Percentiles rank a stretch among this genome's conserved stretches.
phyloP scores from a whole-genome alignment of 2,113 vertebrate species.

The Morone chrysops region DNA sequence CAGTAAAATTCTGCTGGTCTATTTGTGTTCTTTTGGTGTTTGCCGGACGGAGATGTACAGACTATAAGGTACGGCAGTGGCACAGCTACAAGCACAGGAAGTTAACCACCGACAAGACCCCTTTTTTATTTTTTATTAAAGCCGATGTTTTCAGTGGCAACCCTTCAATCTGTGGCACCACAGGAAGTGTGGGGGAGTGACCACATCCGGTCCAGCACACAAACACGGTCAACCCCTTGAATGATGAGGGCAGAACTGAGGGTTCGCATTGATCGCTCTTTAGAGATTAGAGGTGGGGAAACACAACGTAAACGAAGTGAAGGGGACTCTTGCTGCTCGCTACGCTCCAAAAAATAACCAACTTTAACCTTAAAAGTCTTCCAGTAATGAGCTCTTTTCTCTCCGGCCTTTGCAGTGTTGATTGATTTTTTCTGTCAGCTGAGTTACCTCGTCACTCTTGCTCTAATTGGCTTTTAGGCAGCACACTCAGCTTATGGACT shows the following conservation, averaged over 20 bases:
- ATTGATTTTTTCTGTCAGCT: constrained; percentile 4
- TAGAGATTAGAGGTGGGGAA: background rate
- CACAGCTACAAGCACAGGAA: constrained; percentile 3
- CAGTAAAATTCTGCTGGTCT: constrained; percentile 55
- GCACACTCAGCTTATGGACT: background rate
- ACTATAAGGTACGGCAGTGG: background rate
- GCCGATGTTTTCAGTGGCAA: constrained; percentile 34
- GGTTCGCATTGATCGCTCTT: constrained; percentile 11
- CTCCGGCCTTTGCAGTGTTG: background rate
- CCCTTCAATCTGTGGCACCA: constrained; percentile 33
- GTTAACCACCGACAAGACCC: constrained; percentile 16
- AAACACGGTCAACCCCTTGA: constrained; percentile 31
- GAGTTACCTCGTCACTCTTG: background rate
- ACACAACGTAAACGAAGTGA: background rate
- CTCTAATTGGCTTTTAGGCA: constrained; percentile 26
- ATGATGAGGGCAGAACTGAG: constrained; percentile 10
- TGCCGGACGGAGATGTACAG: background rate
- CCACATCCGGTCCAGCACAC: constrained; percentile 64
- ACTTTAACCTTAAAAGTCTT: background rate
- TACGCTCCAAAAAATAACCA: background rate
- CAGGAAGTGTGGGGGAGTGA: constrained; percentile 66
- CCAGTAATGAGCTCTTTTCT: background rate
- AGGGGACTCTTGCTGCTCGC: constrained; percentile 36
- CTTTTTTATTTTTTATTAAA: background rate
- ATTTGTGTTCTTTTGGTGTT: constrained; percentile 51